Evolutionary conservation across 1,140 invertebrate species (phyloP), one percentile per base, ranked within the genome.

Genomic region (Helicoverpa zea): DNA sequence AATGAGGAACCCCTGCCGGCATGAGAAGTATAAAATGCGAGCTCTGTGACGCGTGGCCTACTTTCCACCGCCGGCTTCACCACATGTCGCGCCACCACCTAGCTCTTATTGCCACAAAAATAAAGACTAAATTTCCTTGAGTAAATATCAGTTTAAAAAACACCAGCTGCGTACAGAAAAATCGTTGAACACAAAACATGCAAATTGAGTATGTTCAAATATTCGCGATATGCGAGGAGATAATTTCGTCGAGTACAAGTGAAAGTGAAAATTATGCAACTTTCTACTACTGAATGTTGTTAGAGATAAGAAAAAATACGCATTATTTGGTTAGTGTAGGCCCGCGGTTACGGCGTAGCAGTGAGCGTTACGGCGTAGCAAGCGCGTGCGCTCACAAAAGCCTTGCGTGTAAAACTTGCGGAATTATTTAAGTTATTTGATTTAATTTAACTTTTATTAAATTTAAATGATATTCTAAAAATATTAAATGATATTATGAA

Each of bases 191-290:
- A 89, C 84, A 91, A 84, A 85, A 89, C 84, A 91, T 92, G 90
- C 85, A 90, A 91, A 93, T 92, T 70, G 58, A 61, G 82, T 80
- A 83, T 73, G 76, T 87, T 90, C 86, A 87, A 93, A 90, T 86
- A 87, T 87, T 84, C 83, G 87, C 85, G 86, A 92, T 91, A 88
- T 88, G 84, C 83, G 79, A 79, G 83, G 85, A 90, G 86, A 90
- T 91, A 90, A 89, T 87, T 92, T 90, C 82, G 84, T 80, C 84
- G 86, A 80, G 81, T 83, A 82, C 86, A 87, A 93, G 93, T 93
- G 93, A 94, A 94, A 94, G 93, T 93, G 81, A 78, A 90, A 89
- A 92, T 94, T 94, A 94, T 89, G 92, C 92, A 94, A 94, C 92
- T 93, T 93, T 94, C 93, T 94, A 92, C 84, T 78, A 81, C 75